Evolutionary conservation across 2,888 invertebrate genomes (phyloP), one percentile per base, ranked within the genome.

Genomic region (Drosophila algonquin): DNA sequence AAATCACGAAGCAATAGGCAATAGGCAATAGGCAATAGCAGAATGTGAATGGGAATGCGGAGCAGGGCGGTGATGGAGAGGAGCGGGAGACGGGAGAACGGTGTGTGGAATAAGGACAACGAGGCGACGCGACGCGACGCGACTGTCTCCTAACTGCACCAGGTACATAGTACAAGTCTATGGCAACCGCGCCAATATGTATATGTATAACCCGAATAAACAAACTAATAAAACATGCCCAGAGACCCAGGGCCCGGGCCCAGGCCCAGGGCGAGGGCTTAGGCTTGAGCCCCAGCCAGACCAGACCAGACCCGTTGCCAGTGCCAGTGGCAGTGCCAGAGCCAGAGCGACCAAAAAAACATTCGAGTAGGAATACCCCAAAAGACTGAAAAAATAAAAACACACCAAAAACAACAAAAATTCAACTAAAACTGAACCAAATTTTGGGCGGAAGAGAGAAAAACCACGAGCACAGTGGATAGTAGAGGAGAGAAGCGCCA

Each of bases 161-260:
- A 58, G 50, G 62, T 63, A 56, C 56, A 32, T 71, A 63, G 40
- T 30, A 30, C 30, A 30, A 2, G 85, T 80, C 91, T 87, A 91
- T 92, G 85, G 92, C 91, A 92, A 92, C 92, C 87, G 77, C 80
- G 78, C 81, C 67, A 86, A 80, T 65, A 62, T 80, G 73, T 75
- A 72, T 63, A 80, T 80, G 89, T 83, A 90, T 91, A 92, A 91
- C 90, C 91, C 91, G 90, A 92, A 92, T 92, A 92, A 92, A 92
- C 92, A 92, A 92, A 92, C 91, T 90, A 89, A 91, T 92, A 91
- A 92, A 91, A 90, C 77, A 86, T 82, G 77, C 77, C 77, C 76
- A 77, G 78, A 81, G 70, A 56, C 51, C 58, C 32, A 51, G 46
- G 60, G 52, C 40, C 35, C 48, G 47, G 54, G 52, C 53, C 30